These are phyloP conservation scores for Cataglyphis albicans DNA, from an alignment of 2,888 invertebrate species.

Conservation along the genomic window DNA sequence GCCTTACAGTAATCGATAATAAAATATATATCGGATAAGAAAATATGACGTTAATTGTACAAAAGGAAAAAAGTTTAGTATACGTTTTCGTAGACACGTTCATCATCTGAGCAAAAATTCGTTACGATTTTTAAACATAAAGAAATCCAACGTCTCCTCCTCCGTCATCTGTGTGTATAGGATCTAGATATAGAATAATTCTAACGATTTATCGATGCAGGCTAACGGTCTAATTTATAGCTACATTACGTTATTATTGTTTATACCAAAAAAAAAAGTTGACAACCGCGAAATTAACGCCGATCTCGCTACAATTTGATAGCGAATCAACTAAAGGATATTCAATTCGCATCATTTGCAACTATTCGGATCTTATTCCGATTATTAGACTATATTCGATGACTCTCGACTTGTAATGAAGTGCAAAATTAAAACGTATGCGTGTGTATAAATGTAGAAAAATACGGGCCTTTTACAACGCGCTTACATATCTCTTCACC, in stretches of 20 bases:
- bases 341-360: not conserved
- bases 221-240: not conserved
- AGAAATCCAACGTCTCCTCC: not conserved
- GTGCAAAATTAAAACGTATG: not conserved
- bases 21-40: not conserved
- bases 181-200: not conserved
- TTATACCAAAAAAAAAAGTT: not conserved
- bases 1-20: not conserved
- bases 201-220: not conserved
- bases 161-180: not conserved
- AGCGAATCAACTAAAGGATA: not conserved
- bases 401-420: slow-evolving; percentile 9
- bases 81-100: too few relatives aligned
- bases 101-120: not conserved
- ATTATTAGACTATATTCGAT: not conserved
- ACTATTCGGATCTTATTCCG: not conserved
- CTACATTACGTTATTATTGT: not conserved
- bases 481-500: slow-evolving; percentile 5
- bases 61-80: not conserved
- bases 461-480: not conserved
- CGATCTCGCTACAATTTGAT: not conserved
- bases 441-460: not conserved
- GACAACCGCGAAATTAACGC: not conserved
- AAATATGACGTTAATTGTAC: not conserved
- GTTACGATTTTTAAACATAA: not conserved